phyloP scores from a whole-genome alignment of 2,113 vertebrate species.

The Catagonus wagneri region DNA sequence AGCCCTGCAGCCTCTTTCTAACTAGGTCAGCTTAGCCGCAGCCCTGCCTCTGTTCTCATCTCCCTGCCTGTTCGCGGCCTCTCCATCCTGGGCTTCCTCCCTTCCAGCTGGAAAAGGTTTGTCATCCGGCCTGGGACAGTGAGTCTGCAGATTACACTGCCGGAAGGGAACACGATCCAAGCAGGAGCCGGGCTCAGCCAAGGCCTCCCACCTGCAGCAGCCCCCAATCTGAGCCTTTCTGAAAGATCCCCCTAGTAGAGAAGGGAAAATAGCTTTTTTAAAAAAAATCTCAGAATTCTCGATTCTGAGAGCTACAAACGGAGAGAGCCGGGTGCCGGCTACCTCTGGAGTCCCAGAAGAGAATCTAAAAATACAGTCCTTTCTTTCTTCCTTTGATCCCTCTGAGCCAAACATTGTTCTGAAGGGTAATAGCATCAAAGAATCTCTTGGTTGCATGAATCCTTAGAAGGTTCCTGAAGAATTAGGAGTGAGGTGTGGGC shows the following conservation, averaged over 20 bases:
- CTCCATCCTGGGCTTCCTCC: not conserved
- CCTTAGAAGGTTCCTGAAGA: conserved; percentile 63
- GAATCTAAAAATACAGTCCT: conserved; percentile 56
- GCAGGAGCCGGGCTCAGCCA: not conserved
- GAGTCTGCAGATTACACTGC: not conserved
- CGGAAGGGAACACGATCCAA: conserved; percentile 41
- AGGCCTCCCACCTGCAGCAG: conserved; percentile 28
- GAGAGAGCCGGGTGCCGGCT: conserved; percentile 30
- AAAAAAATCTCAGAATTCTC: conserved; percentile 54
- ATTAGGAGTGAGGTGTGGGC: not conserved
- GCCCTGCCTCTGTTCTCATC: not conserved
- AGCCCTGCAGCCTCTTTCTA: conserved; percentile 18
- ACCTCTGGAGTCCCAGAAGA: conserved; percentile 52
- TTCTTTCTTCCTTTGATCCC: conserved; percentile 55
- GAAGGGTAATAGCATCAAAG: conserved; percentile 50
- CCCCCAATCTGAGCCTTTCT: conserved; percentile 6
- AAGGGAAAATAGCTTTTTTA: conserved; percentile 45
- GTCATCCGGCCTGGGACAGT: not conserved
- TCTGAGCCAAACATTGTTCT: conserved; percentile 50
- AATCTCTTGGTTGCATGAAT: conserved; percentile 43
- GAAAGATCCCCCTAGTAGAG: conserved; percentile 50
- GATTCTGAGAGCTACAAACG: conserved; percentile 34
- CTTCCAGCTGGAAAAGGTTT: conserved; percentile 1
- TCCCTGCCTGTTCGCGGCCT: not conserved
- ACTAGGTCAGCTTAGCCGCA: conserved; percentile 61